A percentile compares a stretch with the other conserved stretches of the same genome.
Evolutionary conservation across 2,797 vertebrate species (phyloP).

Genomic region (Lepus townsendii): DNA sequence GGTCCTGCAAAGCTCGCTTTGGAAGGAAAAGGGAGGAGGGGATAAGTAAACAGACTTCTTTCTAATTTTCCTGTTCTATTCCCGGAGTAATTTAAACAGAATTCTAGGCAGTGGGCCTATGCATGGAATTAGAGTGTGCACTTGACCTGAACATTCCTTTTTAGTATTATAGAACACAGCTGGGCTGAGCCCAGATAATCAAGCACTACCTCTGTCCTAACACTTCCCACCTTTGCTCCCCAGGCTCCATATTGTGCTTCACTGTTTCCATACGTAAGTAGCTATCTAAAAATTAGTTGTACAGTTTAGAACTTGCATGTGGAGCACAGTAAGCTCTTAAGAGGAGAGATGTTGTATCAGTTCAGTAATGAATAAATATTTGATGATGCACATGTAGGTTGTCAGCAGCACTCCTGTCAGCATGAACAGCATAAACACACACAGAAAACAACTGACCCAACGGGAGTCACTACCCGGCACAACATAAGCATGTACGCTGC

Average conservation of each 20-base stretch:
- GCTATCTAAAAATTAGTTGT: constrained; percentile 57
- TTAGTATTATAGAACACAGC: neutral
- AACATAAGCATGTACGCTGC: constrained; percentile 80
- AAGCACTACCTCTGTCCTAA: neutral
- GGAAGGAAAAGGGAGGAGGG: neutral
- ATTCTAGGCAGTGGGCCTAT: neutral
- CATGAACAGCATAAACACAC: constrained; percentile 81
- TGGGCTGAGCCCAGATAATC: neutral
- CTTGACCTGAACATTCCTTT: neutral
- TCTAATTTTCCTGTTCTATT: neutral
- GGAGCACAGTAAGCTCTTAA: constrained; percentile 58
- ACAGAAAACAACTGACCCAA: constrained; percentile 80
- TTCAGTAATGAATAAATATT: constrained; percentile 72
- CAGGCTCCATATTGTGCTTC: neutral
- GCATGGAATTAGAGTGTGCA: neutral
- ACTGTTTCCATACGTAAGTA: neutral
- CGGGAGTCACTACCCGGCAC: constrained; percentile 71
- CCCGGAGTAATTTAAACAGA: neutral
- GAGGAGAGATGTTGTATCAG: constrained; percentile 54
- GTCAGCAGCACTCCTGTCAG: constrained; percentile 78
- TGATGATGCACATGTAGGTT: constrained; percentile 75
- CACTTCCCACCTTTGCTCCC: neutral
- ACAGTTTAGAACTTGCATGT: constrained; percentile 65
- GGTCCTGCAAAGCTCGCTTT: neutral
- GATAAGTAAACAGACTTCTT: neutral